Percentiles rank a stretch among this genome's conserved stretches.
phyloP scores from a whole-genome alignment of 2,888 invertebrate genomes.

The Tipula vernalis region DNA sequence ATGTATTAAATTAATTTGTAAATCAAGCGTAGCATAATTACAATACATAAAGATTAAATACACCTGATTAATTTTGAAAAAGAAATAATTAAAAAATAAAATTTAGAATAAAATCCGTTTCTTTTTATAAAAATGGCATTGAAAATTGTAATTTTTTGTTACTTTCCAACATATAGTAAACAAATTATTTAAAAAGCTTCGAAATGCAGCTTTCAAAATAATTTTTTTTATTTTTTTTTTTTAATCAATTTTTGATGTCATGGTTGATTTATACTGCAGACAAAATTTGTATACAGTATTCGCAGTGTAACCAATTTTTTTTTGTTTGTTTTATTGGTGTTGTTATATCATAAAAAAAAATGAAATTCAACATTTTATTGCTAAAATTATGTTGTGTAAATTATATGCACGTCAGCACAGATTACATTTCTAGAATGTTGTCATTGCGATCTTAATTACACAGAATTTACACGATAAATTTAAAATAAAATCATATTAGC shows the following conservation, averaged over 20 bases:
- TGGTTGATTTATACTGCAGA: conserved; percentile 4
- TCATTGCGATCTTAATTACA: background rate
- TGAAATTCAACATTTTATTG: background rate
- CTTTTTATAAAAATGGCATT: background rate
- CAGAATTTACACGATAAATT: background rate
- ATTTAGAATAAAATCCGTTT: background rate
- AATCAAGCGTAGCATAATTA: background rate
- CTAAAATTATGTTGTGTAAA: background rate
- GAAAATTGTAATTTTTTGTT: background rate
- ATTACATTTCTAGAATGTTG: background rate
- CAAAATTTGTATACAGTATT: background rate
- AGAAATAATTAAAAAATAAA: background rate
- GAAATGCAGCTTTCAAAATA: background rate
- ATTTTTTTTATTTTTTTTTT: background rate
- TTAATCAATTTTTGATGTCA: background rate
- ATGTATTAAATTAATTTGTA: background rate
- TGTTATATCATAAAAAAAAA: background rate
- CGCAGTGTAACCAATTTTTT: background rate
- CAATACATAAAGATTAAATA: background rate
- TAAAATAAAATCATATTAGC: no score
- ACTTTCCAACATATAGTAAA: background rate
- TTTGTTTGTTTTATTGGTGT: background rate
- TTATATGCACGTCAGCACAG: background rate
- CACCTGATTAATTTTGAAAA: background rate
- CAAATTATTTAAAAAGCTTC: background rate